phyloP scores from a whole-genome alignment of 2,797 vertebrate genomes.

The Balearica regulorum region DNA sequence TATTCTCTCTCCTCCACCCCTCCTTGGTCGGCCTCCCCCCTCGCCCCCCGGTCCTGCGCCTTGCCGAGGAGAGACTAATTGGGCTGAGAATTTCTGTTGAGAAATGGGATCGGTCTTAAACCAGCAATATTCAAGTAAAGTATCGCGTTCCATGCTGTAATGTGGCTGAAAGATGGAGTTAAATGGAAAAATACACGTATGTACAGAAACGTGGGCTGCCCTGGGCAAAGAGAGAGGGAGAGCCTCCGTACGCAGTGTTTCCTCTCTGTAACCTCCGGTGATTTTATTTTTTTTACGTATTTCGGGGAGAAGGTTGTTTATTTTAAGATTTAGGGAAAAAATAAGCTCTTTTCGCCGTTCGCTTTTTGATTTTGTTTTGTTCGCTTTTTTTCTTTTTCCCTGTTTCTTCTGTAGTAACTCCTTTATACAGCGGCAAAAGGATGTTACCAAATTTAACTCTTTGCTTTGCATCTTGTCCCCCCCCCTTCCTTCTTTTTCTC shows the following conservation, averaged over 20 bases:
- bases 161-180: constrained; percentile 65
- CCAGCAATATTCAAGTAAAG: constrained; percentile 72
- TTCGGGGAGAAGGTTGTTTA: neutral
- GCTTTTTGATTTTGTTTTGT: neutral
- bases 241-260: neutral
- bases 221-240: neutral
- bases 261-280: constrained; percentile 36
- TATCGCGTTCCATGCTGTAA: constrained; percentile 55
- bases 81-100: constrained; percentile 56
- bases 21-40: constrained; percentile 20
- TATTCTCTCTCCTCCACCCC: constrained; percentile 20
- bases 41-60: constrained; percentile 47
- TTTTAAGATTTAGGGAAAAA: neutral
- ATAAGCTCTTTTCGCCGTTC: neutral
- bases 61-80: constrained; percentile 54
- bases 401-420: neutral
- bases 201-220: constrained; percentile 63
- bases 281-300: constrained; percentile 3
- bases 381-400: neutral
- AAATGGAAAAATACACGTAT: constrained; percentile 67
- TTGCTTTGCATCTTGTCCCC: constrained; percentile 28
- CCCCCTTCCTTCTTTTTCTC: neutral
- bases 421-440: neutral
- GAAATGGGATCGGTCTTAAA: constrained; percentile 74
- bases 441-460: constrained; percentile 57